Base-by-base conservation (phyloP, 2,888 invertebrate species). In the Camptogramma bilineatum region DNA sequence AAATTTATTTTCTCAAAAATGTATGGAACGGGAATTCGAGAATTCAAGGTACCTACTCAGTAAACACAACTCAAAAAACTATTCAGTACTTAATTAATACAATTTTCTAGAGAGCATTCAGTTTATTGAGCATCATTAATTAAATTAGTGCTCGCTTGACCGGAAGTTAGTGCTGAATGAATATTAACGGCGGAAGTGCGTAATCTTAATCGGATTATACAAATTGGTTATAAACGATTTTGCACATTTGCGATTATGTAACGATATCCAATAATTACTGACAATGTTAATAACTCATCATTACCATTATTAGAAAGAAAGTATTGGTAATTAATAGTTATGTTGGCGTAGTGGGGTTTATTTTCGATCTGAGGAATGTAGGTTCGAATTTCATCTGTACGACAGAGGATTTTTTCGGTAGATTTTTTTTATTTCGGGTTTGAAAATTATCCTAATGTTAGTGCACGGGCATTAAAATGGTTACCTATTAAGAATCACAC, bases 121-220 rank as follows among this genome's bases (percentile, higher is more conserved):
- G 13, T 39, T 13, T 13, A 13, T 34, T 13, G 34, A 13, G 13
- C 28, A 28, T 39, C 0, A 39, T 39, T 39, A 39, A 39, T 39
- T 13, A 39, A 39, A 39, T 39, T 39, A 39, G 34, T 39, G 34
- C 34, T 39, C 34, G 34, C 34, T 39, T 44, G 44, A 44, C 44
- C 44, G 44, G 44, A 44, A 44, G 44, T 17, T 17, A 44, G 44
- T 8, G 8, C 51, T 17, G 16, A 17, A 31, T 51, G 28, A 51
- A 51, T 51, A 51, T 51, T 51, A 51, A 51, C 16, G 2, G 9
- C 51, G 51, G 51, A 51, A 51, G 51, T 48, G 47, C 47, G 47
- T 48, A 48, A 19, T 48, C 13, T 13, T 48, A 19, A 48, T 48
- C 61, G 56, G 47, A 21, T 52, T 65, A 57, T 56, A 53, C 18